A percentile compares a stretch with the other conserved stretches of the same genome.
phyloP scores from a whole-genome alignment of 1,140 invertebrate genomes.

The Ridgeia piscesae region DNA sequence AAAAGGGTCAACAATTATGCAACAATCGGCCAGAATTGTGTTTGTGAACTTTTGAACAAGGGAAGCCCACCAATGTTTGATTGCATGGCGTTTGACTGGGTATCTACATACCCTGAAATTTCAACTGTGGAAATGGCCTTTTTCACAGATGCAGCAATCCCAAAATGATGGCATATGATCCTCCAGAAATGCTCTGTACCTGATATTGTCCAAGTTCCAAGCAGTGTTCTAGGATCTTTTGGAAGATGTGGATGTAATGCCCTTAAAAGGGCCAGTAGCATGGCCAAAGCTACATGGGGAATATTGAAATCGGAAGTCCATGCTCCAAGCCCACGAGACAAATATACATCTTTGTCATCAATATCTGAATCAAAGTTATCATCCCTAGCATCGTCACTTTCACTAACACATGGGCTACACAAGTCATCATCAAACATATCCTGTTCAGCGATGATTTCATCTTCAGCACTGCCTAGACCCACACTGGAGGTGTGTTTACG shows the following conservation, averaged over 20 bases:
- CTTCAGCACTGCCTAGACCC: background rate
- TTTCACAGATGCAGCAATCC: conserved; percentile 11
- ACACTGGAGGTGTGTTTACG: conserved; percentile 9
- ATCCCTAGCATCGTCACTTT: background rate
- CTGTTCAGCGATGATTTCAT: background rate
- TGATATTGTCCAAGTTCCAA: conserved; percentile 9
- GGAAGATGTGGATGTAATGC: conserved; percentile 2
- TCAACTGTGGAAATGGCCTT: conserved; percentile 7
- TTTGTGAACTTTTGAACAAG: conserved; percentile 11
- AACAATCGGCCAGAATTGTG: background rate
- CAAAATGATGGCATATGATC: conserved; percentile 15
- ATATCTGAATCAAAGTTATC: background rate
- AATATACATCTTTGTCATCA: background rate
- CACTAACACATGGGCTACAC: background rate
- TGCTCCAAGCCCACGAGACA: conserved; percentile 7
- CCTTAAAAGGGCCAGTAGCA: background rate
- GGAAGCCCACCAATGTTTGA: conserved; percentile 13
- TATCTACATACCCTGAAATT: background rate
- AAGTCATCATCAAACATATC: conserved; percentile 8
- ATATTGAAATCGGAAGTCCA: conserved; percentile 10
- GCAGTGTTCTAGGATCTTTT: conserved; percentile 14
- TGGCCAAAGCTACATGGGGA: background rate
- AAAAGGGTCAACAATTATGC: background rate
- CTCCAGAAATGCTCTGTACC: conserved; percentile 8
- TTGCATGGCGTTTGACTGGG: background rate